Base-by-base conservation (phyloP, 2,888 invertebrate genomes). In the Apantesis nais region DNA sequence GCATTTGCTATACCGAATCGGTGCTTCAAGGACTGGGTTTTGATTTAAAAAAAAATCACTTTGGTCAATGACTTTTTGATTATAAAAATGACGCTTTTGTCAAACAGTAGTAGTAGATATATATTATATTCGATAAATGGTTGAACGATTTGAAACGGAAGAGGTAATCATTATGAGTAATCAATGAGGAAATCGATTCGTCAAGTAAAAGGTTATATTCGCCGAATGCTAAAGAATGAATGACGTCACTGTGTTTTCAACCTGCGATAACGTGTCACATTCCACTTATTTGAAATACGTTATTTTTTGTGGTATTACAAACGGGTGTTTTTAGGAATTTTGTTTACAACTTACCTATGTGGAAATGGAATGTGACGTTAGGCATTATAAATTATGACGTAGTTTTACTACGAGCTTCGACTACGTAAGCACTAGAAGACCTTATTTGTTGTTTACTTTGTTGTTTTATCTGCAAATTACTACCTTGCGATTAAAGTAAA, bases 101-200 rank as follows among this genome's bases (percentile, higher is more conserved):
- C 55, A 55, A 25, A 9, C 14, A 58, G 58, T 58, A 16, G 25
- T 12, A 58, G 25, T 55, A 14, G 29, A 58, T 19, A 19, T 29
- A 19, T 63, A n/a, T n/a, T n/a, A n/a, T n/a, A n/a, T n/a, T 63
- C 29, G 31, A 22, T 4, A 29, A 22, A 22, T 44, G 11, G 44
- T 22, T 19, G 22, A 63, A 31, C 44, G 29, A 31, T 31, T 63
- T 63, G 29, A 29, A n/a, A 25, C 61, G 66, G 37, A 70, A 64
- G 61, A 60, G 41, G 55, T 55, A 34, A 39, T 64, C 9, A 34
- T 34, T 62, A 66, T 58, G 41, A 44, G 68, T 78, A 71, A 75
- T 66, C 63, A 63, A 63, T 72, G 52, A 72, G 77, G 82, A 79
- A 74, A 75, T 70, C 65, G 55, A 78, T 69, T 68, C 66, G 62